These are phyloP conservation scores for Scaptomyza graminum DNA, from an alignment of 1,140 invertebrate species.

Conservation along the genomic window DNA sequence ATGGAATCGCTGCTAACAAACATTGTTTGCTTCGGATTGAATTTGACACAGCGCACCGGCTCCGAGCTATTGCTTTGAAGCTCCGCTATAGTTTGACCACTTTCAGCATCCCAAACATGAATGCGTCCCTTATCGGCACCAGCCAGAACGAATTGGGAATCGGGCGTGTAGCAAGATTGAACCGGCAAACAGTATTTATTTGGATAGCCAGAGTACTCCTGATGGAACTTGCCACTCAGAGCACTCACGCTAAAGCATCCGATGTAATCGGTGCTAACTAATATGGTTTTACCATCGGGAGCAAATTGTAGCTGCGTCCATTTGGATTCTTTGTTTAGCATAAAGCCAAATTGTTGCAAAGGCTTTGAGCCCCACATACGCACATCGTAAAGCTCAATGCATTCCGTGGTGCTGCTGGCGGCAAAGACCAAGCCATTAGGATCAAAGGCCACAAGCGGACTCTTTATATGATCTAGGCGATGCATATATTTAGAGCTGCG, in stretches of 20 bases:
- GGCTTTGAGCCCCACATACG: constrained; percentile 38
- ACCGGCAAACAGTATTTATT: constrained; percentile 28
- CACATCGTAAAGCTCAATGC: constrained; percentile 49
- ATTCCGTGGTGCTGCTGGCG: constrained; percentile 4
- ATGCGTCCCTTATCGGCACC: constrained; percentile 45
- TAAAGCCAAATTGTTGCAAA: constrained; percentile 41
- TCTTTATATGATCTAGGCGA: constrained; percentile 5
- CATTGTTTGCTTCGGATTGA: constrained; percentile 51
- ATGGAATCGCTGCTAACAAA: constrained; percentile 49
- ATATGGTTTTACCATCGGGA: constrained; percentile 37
- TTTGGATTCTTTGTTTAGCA: constrained; percentile 13
- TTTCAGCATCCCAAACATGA: constrained; percentile 47
- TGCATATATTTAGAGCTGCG: constrained; percentile 15
- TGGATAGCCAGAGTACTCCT: constrained; percentile 22
- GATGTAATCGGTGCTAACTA: constrained; percentile 47
- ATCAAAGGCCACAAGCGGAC: constrained; percentile 44
- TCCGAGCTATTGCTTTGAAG: constrained; percentile 29
- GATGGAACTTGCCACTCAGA: constrained; percentile 25
- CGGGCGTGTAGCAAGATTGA: constrained; percentile 45
- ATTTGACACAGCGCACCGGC: constrained; percentile 34
- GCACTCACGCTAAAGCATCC: constrained; percentile 56
- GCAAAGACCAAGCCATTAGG: constrained; percentile 47
- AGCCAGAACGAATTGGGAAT: constrained; percentile 51
- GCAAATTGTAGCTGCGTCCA: constrained; percentile 64
- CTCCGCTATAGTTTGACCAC: constrained; percentile 26